phyloP scores from a whole-genome alignment of 2,888 invertebrate species.

The Mesochorus sp. region DNA sequence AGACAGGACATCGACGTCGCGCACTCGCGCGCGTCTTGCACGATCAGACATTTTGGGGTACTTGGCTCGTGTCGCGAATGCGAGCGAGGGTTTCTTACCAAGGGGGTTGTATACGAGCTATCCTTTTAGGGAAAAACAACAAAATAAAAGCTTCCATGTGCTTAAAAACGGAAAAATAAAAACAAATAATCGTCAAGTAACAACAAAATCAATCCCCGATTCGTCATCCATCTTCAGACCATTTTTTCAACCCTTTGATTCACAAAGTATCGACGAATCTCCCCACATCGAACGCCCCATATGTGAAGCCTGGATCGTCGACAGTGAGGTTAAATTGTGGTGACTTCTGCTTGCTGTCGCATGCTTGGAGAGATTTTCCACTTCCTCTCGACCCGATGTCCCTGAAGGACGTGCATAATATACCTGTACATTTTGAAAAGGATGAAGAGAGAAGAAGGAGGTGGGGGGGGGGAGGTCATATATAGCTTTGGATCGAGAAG shows the following conservation, averaged over 20 bases:
- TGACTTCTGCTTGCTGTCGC: constrained; percentile 21
- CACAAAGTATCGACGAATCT: no score
- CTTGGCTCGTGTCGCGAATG: no score
- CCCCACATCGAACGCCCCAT: background rate
- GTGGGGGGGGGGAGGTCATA: no score
- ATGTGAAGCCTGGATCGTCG: background rate
- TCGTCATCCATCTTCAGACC: no score
- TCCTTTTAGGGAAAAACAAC: background rate
- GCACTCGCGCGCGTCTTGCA: constrained; percentile 1
- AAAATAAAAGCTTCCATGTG: no score
- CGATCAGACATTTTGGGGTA: constrained; percentile 26
- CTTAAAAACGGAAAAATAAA: no score
- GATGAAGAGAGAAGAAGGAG: no score
- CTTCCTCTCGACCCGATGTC: constrained; percentile 28
- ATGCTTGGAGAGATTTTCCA: constrained; percentile 30
- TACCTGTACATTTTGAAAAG: background rate
- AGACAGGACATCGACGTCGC: constrained; percentile 18
- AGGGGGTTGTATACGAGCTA: background rate
- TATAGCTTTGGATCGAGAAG: background rate
- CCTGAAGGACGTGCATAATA: background rate
- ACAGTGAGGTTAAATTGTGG: constrained; percentile 20
- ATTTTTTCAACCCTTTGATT: no score
- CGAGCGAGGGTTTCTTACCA: background rate
- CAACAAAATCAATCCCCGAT: no score
- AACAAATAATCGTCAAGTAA: no score